Evolutionary conservation across 1,140 invertebrate species (phyloP).

Genomic region (Ptiloglossa arizonensis): DNA sequence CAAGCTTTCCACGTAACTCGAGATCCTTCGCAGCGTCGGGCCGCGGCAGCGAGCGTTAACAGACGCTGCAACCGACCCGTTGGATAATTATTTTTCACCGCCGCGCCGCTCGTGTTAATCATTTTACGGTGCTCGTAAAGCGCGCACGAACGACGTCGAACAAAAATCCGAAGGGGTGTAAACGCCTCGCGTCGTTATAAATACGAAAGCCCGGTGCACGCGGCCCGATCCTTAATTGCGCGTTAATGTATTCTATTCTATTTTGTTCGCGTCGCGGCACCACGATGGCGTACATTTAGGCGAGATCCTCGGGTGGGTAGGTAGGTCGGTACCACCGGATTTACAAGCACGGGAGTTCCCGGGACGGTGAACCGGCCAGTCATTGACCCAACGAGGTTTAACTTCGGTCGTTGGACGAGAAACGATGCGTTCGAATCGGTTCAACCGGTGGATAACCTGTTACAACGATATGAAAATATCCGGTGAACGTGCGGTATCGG

Average conservation of each 20-base stretch:
- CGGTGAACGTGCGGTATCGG: too few species aligned
- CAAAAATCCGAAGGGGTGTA: constrained; percentile 1
- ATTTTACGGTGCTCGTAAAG: constrained; percentile 51
- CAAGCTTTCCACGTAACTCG: constrained; percentile 61
- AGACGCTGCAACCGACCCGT: constrained; percentile 35
- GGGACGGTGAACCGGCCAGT: too few species aligned
- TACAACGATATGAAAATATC: too few species aligned
- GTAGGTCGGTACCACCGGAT: too few species aligned
- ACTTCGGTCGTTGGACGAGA: too few species aligned
- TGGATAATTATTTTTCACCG: constrained; percentile 67
- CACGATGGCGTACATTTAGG: too few species aligned
- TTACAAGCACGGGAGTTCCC: too few species aligned
- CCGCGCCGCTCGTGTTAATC: constrained; percentile 57
- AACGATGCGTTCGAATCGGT: too few species aligned
- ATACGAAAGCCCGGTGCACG: background rate
- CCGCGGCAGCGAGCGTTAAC: constrained; percentile 53
- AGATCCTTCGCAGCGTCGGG: constrained; percentile 44
- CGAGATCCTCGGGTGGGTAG: too few species aligned
- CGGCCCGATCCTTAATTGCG: background rate
- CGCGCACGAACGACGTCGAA: background rate
- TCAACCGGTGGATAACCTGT: too few species aligned
- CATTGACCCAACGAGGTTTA: too few species aligned
- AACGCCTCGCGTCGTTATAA: background rate
- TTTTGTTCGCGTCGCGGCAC: too few species aligned
- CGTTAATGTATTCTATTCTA: background rate